phyloP scores from a whole-genome alignment of 2,888 invertebrate species.

The Myopa testacea region DNA sequence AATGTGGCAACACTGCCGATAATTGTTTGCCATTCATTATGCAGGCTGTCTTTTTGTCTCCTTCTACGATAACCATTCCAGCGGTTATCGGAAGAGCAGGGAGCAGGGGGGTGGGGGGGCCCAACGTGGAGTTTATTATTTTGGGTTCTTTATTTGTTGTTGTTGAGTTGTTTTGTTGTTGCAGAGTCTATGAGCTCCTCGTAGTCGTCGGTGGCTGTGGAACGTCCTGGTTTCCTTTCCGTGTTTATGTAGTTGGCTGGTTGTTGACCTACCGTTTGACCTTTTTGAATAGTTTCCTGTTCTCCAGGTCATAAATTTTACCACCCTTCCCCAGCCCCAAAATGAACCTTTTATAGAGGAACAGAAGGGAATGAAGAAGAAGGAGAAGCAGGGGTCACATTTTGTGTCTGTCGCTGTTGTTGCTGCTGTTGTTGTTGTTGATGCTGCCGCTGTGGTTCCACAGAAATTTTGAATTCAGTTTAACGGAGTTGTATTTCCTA shows the following conservation, averaged over 20 bases:
- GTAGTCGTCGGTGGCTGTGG: neutral
- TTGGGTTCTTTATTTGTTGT: neutral
- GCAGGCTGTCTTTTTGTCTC: neutral
- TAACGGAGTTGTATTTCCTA: neutral
- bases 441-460: neutral
- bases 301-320: neutral
- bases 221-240: neutral
- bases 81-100: neutral
- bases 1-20: slow-evolving; percentile 2
- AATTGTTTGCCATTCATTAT: slow-evolving; percentile 7
- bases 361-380: too few species aligned
- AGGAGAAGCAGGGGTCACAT: neutral
- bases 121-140: neutral
- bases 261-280: neutral
- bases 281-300: neutral
- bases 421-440: neutral
- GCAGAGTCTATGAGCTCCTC: neutral
- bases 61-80: neutral
- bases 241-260: neutral
- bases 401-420: neutral
- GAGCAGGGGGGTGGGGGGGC: too few species aligned
- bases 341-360: neutral
- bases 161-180: neutral
- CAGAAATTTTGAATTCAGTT: neutral
- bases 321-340: too few species aligned